Conservation (phyloP, 2,113 vertebrate species). For the Bagarius yarrelli region DNA sequence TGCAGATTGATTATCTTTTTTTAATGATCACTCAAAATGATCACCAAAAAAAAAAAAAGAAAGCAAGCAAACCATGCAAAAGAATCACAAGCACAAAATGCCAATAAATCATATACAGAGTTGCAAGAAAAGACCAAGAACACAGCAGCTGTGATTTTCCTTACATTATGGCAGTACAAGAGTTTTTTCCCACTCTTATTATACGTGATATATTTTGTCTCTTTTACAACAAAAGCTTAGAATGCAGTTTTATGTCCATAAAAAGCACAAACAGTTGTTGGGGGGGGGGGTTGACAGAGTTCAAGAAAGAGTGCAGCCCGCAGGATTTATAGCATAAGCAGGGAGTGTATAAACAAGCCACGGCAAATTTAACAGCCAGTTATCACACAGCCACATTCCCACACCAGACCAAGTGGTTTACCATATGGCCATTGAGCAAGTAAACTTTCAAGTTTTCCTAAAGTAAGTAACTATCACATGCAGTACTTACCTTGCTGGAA, state of each 20-base stretch:
- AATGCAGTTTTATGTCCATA: constrained; percentile 51
- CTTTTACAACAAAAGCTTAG: constrained; percentile 44
- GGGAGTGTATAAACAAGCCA: constrained; percentile 38
- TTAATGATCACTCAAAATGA: no score
- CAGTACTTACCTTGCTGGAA: constrained; percentile 82
- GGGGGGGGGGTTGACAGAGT: constrained; percentile 39
- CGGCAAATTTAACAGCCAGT: constrained; percentile 39
- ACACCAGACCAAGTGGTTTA: constrained; percentile 28
- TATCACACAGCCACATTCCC: neutral
- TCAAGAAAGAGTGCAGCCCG: constrained; percentile 4
- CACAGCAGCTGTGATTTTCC: constrained; percentile 33
- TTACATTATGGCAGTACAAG: constrained; percentile 53
- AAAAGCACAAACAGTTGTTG: constrained; percentile 35
- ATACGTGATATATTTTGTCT: no score
- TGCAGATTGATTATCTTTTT: neutral
- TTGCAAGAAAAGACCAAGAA: constrained; percentile 52
- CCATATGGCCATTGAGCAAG: constrained; percentile 30
- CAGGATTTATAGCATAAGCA: constrained; percentile 11
- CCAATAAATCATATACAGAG: constrained; percentile 3
- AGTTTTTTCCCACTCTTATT: no score
- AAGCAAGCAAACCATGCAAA: constrained; percentile 10
- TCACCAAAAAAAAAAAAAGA: neutral
- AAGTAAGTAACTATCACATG: constrained; percentile 39
- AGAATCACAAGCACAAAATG: constrained; percentile 4
- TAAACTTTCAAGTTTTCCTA: constrained; percentile 19